These are phyloP conservation scores for Hippocampus mohnikei DNA, from an alignment of 2,113 vertebrate genomes.

Conservation along the genomic window DNA sequence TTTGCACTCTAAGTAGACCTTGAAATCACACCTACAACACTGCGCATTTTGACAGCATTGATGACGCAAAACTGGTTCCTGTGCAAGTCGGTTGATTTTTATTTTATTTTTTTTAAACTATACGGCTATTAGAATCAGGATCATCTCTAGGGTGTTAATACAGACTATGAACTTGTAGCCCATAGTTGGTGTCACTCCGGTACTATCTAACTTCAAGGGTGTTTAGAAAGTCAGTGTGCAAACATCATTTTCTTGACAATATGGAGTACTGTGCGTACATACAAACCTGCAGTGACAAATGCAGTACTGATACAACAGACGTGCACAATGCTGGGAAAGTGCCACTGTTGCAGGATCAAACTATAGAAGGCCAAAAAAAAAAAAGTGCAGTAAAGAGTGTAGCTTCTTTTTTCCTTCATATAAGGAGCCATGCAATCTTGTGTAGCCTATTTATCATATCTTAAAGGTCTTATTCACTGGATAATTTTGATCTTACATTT, in stretches of 20 bases:
- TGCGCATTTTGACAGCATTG: constrained; percentile 7
- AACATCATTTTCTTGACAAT: too few relatives aligned
- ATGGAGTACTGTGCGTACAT: too few relatives aligned
- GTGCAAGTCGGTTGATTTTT: background rate
- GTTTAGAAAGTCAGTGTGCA: too few relatives aligned
- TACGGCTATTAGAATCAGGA: background rate
- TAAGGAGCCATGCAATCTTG: background rate
- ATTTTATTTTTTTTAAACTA: background rate
- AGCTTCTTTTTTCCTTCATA: background rate
- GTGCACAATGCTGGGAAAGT: too few relatives aligned
- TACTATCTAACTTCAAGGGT: background rate
- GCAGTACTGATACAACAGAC: too few relatives aligned
- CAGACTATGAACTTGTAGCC: background rate
- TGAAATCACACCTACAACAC: constrained; percentile 25
- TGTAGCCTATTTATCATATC: background rate
- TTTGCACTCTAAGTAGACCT: constrained; percentile 21
- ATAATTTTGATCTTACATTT: background rate
- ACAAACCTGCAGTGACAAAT: too few relatives aligned
- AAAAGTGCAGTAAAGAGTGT: background rate
- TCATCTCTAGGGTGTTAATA: background rate
- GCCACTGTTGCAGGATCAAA: too few relatives aligned
- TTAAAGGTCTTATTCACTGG: background rate
- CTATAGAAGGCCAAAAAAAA: too few relatives aligned
- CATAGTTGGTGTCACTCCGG: background rate
- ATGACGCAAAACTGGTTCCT: background rate